Base-by-base conservation (phyloP, 2,797 vertebrate species). In the Sebastes wilsoni region DNA sequence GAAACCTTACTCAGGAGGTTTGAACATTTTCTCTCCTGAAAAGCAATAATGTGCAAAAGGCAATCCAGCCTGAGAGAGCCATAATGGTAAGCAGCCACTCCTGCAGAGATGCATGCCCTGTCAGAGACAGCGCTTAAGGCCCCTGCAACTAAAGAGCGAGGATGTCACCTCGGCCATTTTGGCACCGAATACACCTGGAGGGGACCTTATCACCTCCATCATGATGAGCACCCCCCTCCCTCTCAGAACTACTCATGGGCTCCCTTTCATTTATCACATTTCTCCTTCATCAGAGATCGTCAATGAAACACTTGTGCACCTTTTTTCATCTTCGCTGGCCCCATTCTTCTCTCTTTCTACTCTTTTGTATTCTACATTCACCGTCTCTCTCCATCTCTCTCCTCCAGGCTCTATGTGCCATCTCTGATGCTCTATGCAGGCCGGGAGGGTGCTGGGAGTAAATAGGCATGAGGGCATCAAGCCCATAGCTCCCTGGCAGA, bases 401-500 rank as follows among this genome's bases (percentile, higher is more conserved):
- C 85, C 85, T 88, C 75, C 32, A 67, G 88, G 81, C 84, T 85
- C 79, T 61, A 64, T 64, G 80, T 81, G 78, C 82, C 80, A 87
- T 83, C 72, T 55, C 81, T 71, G 75, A 80, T 79, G 79, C 82
- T 89, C 71, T 55, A 73, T 86, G 76, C 71, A 66, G 88, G 74
- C 87, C 90, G 66, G 66, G 80, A 92, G 91, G 89, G 80, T 42
- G 64, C 64, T 66, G 36, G 36, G 64, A 66, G 36, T 91, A 91
- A 92, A 92, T 85, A 84, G 87, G 81, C 86, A 85, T 52, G 75
- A 87, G 87, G 87, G 84, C 91, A 88, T 87, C 72, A 32, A 76
- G 88, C 80, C 80, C 67, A 83, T 55, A 73, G 86, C 80, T 68
- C 52, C 69, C 58, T 75, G 72, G 59, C 77, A 79, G 75, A 83